Evolutionary conservation across 2,797 vertebrate genomes (phyloP).

Genomic region (Falco peregrinus): DNA sequence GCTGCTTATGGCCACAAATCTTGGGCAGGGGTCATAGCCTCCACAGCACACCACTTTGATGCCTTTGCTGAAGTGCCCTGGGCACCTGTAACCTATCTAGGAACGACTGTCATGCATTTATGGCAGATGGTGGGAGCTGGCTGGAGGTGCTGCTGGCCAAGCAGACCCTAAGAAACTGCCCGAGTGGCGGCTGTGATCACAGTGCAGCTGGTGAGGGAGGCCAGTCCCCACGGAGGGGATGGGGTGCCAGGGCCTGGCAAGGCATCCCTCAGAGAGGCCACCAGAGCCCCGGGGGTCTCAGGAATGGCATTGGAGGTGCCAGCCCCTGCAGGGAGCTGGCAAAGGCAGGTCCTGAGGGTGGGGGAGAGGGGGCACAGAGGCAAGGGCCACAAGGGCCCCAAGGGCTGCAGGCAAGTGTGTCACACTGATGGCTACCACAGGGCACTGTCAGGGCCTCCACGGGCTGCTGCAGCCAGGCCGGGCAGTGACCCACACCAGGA

Average conservation of each 20-base stretch:
- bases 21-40: fast-evolving
- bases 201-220: background rate
- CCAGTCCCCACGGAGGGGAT: fast-evolving
- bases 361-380: background rate
- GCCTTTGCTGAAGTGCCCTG: background rate
- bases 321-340: background rate
- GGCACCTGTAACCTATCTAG: background rate
- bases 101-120: background rate
- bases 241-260: fast-evolving
- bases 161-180: background rate
- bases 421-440: fast-evolving
- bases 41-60: background rate
- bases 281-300: fast-evolving
- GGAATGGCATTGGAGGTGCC: fast-evolving
- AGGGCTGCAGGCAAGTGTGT: background rate
- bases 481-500: background rate
- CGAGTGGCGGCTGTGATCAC: fast-evolving
- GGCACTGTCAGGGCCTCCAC: fast-evolving
- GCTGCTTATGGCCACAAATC: background rate
- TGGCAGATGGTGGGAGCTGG: fast-evolving
- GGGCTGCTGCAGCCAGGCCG: fast-evolving
- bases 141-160: background rate
- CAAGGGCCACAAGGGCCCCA: fast-evolving
- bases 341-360: fast-evolving
- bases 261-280: background rate